These are phyloP conservation scores for Chrysotoxum bicinctum DNA, from an alignment of 2,888 invertebrate genomes.

Conservation along the genomic window DNA sequence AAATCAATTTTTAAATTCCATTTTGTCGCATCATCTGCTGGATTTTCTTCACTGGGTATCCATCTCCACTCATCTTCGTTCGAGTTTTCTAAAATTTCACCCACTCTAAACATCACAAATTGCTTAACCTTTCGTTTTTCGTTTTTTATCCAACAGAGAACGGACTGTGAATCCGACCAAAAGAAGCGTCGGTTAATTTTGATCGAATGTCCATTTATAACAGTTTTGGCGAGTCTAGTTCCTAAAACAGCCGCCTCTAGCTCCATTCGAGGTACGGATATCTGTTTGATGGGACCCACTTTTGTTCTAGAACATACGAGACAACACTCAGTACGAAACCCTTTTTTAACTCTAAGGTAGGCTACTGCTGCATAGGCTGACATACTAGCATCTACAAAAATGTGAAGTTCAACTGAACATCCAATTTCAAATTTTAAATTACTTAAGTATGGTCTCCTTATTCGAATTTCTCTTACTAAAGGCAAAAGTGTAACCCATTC, in stretches of 20 bases:
- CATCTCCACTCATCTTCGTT: conserved; percentile 12
- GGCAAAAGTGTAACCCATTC: conserved; percentile 12
- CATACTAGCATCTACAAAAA: conserved; percentile 61
- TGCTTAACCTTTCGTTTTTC: neutral
- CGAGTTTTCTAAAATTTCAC: conserved; percentile 12
- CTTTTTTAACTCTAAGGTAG: neutral
- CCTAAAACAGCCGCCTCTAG: neutral
- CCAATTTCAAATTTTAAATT: conserved; percentile 17
- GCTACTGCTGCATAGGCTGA: conserved; percentile 23
- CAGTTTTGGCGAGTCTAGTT: neutral
- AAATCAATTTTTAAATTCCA: conserved; percentile 3
- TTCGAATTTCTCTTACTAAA: neutral
- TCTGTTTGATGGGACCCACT: neutral
- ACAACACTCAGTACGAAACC: neutral
- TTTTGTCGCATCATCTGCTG: conserved; percentile 30
- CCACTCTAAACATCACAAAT: neutral
- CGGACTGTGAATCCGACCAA: conserved; percentile 1
- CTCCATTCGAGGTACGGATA: conserved; percentile 2
- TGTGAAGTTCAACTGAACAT: conserved; percentile 35
- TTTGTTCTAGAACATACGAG: neutral
- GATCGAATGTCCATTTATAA: neutral
- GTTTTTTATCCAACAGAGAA: conserved; percentile 26
- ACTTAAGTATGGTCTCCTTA: neutral
- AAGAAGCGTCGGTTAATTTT: neutral
- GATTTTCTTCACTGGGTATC: conserved; percentile 21